These are phyloP conservation scores for Eilema griseolum DNA, from an alignment of 2,888 invertebrate genomes.

Conservation along the genomic window DNA sequence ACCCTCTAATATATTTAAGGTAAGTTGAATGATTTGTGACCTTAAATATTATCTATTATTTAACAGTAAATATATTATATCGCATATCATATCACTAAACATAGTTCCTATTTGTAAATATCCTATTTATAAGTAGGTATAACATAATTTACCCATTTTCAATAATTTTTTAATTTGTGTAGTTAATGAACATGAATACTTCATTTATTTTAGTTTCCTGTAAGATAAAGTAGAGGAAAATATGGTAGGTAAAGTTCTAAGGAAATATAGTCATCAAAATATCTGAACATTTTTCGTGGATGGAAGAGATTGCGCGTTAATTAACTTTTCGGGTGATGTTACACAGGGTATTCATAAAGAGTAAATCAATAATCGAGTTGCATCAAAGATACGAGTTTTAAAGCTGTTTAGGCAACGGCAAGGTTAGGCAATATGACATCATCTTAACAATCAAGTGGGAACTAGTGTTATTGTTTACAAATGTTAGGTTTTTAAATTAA, in stretches of 20 bases:
- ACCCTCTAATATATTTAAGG: conserved; percentile 61
- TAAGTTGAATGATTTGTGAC: conserved; percentile 50
- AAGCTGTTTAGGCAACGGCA: conserved; percentile 21
- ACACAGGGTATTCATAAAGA: not conserved
- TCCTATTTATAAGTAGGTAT: too few species aligned
- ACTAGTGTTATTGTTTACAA: conserved; percentile 22
- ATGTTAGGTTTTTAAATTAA: not conserved
- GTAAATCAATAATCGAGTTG: conserved; percentile 40
- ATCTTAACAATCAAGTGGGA: conserved; percentile 57
- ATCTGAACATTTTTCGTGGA: conserved; percentile 1
- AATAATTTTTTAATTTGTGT: not conserved
- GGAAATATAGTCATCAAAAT: not conserved
- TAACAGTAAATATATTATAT: not conserved
- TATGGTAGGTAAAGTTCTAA: not conserved
- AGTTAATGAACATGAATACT: not conserved
- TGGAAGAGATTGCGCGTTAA: not conserved
- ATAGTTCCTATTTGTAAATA: not conserved
- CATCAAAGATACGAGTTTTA: conserved; percentile 28
- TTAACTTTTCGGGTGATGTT: not conserved
- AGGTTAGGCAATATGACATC: conserved; percentile 61
- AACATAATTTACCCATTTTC: not conserved
- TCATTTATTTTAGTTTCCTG: not conserved
- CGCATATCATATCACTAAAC: not conserved
- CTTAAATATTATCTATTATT: not conserved
- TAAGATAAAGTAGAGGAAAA: not conserved